Percentiles rank a stretch among this genome's conserved stretches.
phyloP scores from a whole-genome alignment of 2,888 invertebrate species.

The Tetragnatha montana region DNA sequence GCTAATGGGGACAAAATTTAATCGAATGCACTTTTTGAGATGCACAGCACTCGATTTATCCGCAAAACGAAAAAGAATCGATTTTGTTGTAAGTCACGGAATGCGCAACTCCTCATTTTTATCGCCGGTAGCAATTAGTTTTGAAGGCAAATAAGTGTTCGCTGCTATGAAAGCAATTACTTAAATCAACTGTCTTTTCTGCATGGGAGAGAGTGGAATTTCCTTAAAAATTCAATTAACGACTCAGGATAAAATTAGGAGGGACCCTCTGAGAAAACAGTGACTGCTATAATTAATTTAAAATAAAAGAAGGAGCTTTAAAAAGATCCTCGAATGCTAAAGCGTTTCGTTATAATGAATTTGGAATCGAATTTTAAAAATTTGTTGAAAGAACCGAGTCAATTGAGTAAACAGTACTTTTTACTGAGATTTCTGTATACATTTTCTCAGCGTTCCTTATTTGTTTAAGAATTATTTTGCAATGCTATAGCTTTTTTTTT shows the following conservation, averaged over 20 bases:
- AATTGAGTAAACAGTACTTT: background rate
- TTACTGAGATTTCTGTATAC: background rate
- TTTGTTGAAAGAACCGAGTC: background rate
- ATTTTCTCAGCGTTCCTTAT: too few relatives aligned
- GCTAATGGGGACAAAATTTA: background rate
- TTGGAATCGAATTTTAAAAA: background rate
- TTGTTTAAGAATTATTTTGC: too few relatives aligned
- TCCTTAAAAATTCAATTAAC: background rate
- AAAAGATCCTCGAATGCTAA: background rate
- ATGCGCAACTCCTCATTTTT: background rate
- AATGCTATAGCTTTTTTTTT: too few relatives aligned
- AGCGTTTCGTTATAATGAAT: background rate
- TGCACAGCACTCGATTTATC: background rate
- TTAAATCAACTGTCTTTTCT: constrained; percentile 20
- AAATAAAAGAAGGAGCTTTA: background rate
- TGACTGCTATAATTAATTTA: background rate
- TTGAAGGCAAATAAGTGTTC: background rate
- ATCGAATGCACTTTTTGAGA: background rate
- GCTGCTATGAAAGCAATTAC: constrained; percentile 15
- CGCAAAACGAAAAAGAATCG: background rate
- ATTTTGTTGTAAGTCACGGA: background rate
- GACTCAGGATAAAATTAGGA: background rate
- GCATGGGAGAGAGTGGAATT: background rate
- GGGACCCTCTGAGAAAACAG: background rate
- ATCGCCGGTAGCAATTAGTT: background rate